A percentile compares a stretch with the other conserved stretches of the same genome.
Conservation (phyloP, 2,797 vertebrate species). For the Labroides dimidiatus region DNA sequence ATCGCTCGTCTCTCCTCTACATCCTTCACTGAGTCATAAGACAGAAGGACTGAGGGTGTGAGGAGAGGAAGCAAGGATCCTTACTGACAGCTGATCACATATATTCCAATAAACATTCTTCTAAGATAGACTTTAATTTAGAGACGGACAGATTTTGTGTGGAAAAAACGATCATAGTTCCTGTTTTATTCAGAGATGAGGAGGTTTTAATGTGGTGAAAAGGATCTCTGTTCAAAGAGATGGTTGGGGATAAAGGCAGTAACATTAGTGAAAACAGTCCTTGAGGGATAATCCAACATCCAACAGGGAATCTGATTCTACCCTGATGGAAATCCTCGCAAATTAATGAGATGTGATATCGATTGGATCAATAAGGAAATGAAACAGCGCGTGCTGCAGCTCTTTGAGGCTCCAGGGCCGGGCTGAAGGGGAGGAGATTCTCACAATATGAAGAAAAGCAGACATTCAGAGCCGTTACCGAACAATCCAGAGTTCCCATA, state of each 20-base stretch:
- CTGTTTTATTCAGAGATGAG: neutral
- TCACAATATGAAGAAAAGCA: neutral
- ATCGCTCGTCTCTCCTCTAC: no score
- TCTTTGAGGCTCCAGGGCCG: neutral
- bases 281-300: slow-evolving; percentile 2
- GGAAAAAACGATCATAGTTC: no score
- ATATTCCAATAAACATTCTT: no score
- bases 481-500: no score
- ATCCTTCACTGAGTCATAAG: no score
- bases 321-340: neutral
- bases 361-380: slow-evolving; percentile 30
- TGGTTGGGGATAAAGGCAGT: neutral
- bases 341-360: slow-evolving; percentile 13
- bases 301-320: slow-evolving; percentile 3
- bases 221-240: neutral
- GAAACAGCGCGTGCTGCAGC: slow-evolving; percentile 12
- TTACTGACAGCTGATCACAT: no score
- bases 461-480: neutral
- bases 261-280: neutral
- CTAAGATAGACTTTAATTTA: no score
- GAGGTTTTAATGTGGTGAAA: neutral
- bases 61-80: no score
- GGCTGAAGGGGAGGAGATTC: neutral
- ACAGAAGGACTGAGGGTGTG: no score
- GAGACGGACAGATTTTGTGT: no score